Conservation (phyloP, 2,113 vertebrate genomes). For the Xiphorhynchus elegans region DNA sequence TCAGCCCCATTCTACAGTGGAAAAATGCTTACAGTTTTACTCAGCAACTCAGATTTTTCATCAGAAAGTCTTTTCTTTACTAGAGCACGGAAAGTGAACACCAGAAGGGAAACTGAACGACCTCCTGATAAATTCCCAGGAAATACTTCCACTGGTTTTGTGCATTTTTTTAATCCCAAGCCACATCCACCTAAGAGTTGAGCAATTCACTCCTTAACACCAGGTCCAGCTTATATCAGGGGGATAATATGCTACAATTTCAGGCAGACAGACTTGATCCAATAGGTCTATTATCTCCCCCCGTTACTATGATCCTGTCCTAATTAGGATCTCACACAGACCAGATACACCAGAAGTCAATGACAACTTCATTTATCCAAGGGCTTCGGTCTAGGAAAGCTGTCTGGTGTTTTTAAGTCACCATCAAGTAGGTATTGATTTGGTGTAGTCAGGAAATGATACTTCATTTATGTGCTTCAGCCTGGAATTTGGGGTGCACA, state of each 20-base stretch:
- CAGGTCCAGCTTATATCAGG: neutral
- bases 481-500: neutral
- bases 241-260: neutral
- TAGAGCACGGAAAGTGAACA: neutral
- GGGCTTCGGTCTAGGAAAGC: slow-evolving; percentile 34
- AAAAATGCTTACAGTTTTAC: neutral
- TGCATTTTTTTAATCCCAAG: neutral
- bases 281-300: slow-evolving; percentile 47
- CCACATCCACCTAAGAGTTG: neutral
- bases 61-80: neutral
- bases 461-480: neutral
- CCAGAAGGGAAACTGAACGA: neutral
- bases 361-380: slow-evolving; percentile 71
- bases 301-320: slow-evolving; percentile 40
- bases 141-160: neutral
- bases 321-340: slow-evolving; percentile 68
- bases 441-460: slow-evolving; percentile 12
- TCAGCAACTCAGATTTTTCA: neutral
- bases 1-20: neutral
- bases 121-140: neutral
- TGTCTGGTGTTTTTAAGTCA: slow-evolving; percentile 68
- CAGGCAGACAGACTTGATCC: slow-evolving; percentile 28
- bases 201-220: neutral
- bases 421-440: slow-evolving; percentile 61
- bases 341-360: slow-evolving; percentile 67